Conservation (phyloP, 2,888 invertebrate species). For the Lathronympha strigana region DNA sequence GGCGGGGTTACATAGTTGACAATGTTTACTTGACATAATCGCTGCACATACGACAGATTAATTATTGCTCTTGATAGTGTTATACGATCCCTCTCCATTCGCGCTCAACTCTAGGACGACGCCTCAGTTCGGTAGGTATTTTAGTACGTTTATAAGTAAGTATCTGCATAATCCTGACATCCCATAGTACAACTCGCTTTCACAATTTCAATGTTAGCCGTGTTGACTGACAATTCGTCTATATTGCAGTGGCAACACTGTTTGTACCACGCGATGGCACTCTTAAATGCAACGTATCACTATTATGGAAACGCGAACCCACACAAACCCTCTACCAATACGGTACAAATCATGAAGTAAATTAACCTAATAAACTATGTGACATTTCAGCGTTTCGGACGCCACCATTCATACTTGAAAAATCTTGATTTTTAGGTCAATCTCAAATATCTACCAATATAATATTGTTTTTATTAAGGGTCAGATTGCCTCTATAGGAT, state of each 20-base stretch:
- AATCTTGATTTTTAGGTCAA: not conserved
- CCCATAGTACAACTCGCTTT: not conserved
- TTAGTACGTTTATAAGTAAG: no score
- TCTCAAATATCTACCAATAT: not conserved
- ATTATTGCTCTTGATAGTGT: no score
- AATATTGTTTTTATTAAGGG: no score
- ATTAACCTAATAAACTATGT: slow-evolving; percentile 28
- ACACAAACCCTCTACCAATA: slow-evolving; percentile 49
- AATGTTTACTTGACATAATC: no score
- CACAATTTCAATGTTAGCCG: slow-evolving; percentile 29
- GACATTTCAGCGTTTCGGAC: slow-evolving; percentile 6
- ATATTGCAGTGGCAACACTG: slow-evolving; percentile 58
- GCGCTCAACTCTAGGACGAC: no score
- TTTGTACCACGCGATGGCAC: slow-evolving; percentile 70
- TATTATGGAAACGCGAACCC: slow-evolving; percentile 50
- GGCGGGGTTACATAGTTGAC: no score
- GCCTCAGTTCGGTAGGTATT: no score
- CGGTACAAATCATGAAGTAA: slow-evolving; percentile 31
- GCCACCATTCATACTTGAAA: not conserved
- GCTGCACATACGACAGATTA: no score
- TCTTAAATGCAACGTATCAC: slow-evolving; percentile 80
- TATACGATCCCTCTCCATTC: no score
- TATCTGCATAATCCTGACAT: not conserved
- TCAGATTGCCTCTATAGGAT: no score
- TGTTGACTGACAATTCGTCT: slow-evolving; percentile 37